Evolutionary conservation across 2,797 vertebrate species (phyloP), one percentile per base, ranked within the genome.

Genomic region (Vespertilio murinus): DNA sequence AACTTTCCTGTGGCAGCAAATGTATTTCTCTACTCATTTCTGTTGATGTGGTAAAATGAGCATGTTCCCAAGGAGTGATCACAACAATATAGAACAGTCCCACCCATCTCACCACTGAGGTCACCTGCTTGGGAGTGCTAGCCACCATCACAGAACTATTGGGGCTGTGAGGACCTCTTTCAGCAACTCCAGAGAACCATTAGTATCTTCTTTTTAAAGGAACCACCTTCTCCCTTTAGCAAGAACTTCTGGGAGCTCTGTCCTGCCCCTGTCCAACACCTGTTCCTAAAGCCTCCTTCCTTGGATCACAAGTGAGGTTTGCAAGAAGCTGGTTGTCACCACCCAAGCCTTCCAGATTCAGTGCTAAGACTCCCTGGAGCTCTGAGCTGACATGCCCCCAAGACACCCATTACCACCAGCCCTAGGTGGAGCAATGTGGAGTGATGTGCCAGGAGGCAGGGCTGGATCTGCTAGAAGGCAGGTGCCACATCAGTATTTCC

Each of bases 401-500:
- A 84, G 49, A 35, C 30, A 22, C 23, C 12, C 3, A 42, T 25
- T 18, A n/a, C 8, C 59, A 8, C 56, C 23, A 88, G 7, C 65
- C 42, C 12, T 42, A 28, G 5, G 30, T 56, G 61, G 80, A n/a
- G 85, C 47, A 5, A 13, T 54, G 30, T 69, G 30, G 42, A 52
- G 0, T 69, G n/a, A 45, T 5, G 6, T 1, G 23, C 40, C 38
- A 67, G 82, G 6, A 81, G 59, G 56, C 96, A 69, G 82, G 91
- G 0, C 84, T 10, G 35, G 61, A 75, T 67, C 47, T 96, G 91
- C 69, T 85, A 83, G 45, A 30, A 47, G 87, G 42, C 16, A 42
- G 87, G 84, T 84, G 74, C 30, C 77, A 87, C 92, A 82, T 54
- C 86, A 61, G 28, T 49, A 83, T 69, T 89, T 81, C 52, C 38